Evolutionary conservation across 2,888 invertebrate genomes (phyloP).

Genomic region (Bombylius major): DNA sequence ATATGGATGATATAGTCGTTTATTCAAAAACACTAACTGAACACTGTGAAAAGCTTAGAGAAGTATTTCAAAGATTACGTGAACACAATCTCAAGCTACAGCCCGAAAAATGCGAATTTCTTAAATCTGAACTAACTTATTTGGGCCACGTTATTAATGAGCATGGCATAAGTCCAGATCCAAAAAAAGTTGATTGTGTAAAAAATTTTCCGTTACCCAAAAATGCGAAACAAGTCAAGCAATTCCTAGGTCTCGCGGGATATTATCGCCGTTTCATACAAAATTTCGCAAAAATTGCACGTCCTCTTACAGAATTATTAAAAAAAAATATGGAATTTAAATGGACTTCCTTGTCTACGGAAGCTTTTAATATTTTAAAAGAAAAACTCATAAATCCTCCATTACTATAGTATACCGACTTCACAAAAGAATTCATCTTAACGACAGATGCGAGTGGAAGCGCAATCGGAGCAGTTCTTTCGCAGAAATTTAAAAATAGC

Average conservation of each 20-base stretch:
- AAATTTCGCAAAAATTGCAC: conserved; percentile 7
- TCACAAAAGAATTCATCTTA: conserved; percentile 18
- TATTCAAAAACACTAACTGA: conserved; percentile 19
- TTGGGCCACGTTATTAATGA: conserved; percentile 21
- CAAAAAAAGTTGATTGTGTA: not conserved
- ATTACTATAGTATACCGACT: conserved; percentile 26
- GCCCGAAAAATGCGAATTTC: conserved; percentile 17
- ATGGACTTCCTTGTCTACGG: too few relatives aligned
- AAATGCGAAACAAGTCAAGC: conserved; percentile 16
- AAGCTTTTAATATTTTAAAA: too few relatives aligned
- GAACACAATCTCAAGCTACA: conserved; percentile 18
- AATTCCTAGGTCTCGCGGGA: conserved; percentile 16
- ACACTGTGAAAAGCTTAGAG: conserved; percentile 16
- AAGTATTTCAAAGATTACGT: conserved; percentile 16
- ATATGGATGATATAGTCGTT: conserved; percentile 25
- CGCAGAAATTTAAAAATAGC: conserved; percentile 9
- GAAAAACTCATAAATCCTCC: conserved; percentile 18
- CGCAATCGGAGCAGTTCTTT: conserved; percentile 18
- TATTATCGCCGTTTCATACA: conserved; percentile 12
- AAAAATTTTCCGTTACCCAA: conserved; percentile 9
- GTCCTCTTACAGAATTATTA: too few relatives aligned
- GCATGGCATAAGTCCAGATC: conserved; percentile 15
- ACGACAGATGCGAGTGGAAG: conserved; percentile 21
- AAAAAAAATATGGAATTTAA: too few relatives aligned
- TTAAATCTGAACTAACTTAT: conserved; percentile 12